Conservation (phyloP, 2,888 invertebrate species). For the Nemapogon koenigi region DNA sequence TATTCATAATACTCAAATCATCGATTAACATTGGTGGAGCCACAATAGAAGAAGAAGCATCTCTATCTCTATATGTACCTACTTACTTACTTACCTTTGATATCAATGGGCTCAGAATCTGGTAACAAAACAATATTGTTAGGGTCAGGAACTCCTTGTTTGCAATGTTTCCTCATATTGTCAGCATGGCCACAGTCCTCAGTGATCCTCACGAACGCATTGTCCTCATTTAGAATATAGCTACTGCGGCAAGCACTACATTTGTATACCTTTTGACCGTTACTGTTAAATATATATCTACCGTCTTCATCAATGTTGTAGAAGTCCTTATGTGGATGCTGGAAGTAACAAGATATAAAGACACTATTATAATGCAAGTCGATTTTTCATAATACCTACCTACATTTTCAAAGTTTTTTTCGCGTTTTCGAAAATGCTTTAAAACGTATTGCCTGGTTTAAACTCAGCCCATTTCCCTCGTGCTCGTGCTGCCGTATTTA, state of each 20-base stretch:
- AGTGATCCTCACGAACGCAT: conserved; percentile 24
- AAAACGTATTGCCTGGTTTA: no score
- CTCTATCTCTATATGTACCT: conserved; percentile 17
- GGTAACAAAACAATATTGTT: conserved; percentile 22
- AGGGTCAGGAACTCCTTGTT: no score
- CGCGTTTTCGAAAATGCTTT: no score
- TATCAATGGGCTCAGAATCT: conserved; percentile 22
- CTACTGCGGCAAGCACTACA: conserved; percentile 31
- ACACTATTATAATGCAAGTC: no score
- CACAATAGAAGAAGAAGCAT: no score
- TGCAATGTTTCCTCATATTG: conserved; percentile 22
- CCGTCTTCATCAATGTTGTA: conserved; percentile 36
- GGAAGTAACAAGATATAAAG: no score
- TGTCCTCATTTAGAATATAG: conserved; percentile 26
- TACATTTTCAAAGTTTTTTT: no score
- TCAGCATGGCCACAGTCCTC: conserved; percentile 35
- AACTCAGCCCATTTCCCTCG: no score
- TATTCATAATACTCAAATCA: no score
- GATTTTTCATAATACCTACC: no score
- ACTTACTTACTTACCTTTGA: conserved; percentile 20
- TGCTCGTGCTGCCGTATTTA: no score
- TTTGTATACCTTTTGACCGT: conserved; percentile 33
- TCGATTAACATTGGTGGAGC: no score
- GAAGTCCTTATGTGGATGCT: conserved; percentile 22
- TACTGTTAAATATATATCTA: conserved; percentile 25